A percentile compares a stretch with the other conserved stretches of the same genome.
Evolutionary conservation across 2,888 invertebrate species (phyloP).

Genomic region (Hirtodrosophila duncani): DNA sequence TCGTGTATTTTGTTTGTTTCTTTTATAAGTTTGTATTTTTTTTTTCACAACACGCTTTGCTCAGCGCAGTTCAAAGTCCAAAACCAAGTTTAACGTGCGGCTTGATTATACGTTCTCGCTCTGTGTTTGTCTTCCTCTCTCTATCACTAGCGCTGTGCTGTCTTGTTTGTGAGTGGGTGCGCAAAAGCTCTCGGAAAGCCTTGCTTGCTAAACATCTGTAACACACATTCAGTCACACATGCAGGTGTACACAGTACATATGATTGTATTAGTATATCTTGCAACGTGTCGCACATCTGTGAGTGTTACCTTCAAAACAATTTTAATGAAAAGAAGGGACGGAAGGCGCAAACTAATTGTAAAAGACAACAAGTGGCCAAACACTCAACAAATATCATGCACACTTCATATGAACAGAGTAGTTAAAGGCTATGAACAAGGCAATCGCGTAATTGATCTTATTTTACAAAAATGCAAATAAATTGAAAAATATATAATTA

Average conservation of each 20-base stretch:
- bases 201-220: slow-evolving; percentile 48
- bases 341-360: slow-evolving; percentile 31
- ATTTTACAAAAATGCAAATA: too few species aligned
- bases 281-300: too few species aligned
- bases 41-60: slow-evolving; percentile 37
- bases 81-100: slow-evolving; percentile 25
- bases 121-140: not conserved
- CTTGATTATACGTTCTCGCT: slow-evolving; percentile 16
- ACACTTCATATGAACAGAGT: too few species aligned
- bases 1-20: slow-evolving; percentile 34
- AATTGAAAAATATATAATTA: too few species aligned
- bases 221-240: slow-evolving; percentile 9
- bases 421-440: too few species aligned
- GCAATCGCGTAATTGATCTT: too few species aligned
- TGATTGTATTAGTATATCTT: not conserved
- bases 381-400: slow-evolving; percentile 26
- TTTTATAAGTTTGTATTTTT: slow-evolving; percentile 33
- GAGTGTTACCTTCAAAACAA: too few species aligned
- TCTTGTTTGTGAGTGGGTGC: slow-evolving; percentile 31
- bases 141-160: too few species aligned
- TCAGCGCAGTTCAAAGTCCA: slow-evolving; percentile 62
- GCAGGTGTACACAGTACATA: slow-evolving; percentile 35
- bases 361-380: slow-evolving; percentile 29
- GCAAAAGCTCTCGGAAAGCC: slow-evolving; percentile 18
- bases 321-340: too few species aligned